Evolutionary conservation across 2,797 vertebrate genomes (phyloP), one percentile per base, ranked within the genome.

Genomic region (Halcyon leucocephala): DNA sequence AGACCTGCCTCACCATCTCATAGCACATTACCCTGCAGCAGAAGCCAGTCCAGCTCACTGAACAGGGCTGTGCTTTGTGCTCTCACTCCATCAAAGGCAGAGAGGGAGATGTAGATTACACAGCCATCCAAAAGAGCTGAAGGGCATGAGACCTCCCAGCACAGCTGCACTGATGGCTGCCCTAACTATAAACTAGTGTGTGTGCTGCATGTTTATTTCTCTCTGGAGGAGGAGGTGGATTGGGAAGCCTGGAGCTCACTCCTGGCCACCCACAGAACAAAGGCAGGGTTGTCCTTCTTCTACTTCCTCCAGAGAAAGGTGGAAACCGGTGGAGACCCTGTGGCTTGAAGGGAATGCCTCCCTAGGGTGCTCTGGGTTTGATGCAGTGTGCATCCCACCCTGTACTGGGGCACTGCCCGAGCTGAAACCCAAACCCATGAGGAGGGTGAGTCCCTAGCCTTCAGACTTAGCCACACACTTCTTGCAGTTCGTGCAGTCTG

Each of bases 261-360:
- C 33, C 41, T 1, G 95, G 71, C 95, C 95, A 95, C 96, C 94
- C 96, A 96, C 91, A 82, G 81, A 95, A 96, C 94, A 97, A 96
- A 95, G 94, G 39, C 28, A 4, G 39, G 12, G 88, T 77, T 96
- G 96, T 97, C 82, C 48, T 92, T 82, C 82, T 87, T 58, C 51
- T 74, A 33, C 83, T 90, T 95, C 74, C 81, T 89, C 70, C 44
- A 79, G 49, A 90, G 84, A 57, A 93, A 93, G 92, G 71, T 93
- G 52, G 77, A 86, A 94, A 93, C 16, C 76, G 48, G 31, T 39
- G 62, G 67, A 88, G 31, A 44, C 2, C 9, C n/a, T 96, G 86
- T 65, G 82, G 64, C 60, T 74, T 82, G 52, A 42, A 85, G 37
- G 15, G 10, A 73, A 82, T 42, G 54, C 12, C 31, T 93, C 86